phyloP scores from a whole-genome alignment of 2,888 invertebrate species.

The Leptura quadrifasciata region DNA sequence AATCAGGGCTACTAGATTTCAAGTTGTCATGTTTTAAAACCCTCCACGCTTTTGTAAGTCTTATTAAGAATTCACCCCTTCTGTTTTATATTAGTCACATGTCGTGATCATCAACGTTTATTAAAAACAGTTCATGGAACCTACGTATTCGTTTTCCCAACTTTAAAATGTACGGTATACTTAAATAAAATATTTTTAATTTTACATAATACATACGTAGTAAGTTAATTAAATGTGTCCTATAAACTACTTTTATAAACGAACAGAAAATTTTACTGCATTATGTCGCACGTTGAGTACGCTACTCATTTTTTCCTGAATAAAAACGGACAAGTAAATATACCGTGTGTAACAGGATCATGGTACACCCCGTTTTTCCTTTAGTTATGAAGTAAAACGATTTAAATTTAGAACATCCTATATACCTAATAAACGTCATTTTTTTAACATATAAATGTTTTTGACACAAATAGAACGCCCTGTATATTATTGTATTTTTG shows the following conservation, averaged over 20 bases:
- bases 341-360: too few relatives aligned
- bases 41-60: conserved; percentile 44
- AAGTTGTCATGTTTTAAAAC: conserved; percentile 49
- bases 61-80: conserved; percentile 53
- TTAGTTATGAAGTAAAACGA: too few relatives aligned
- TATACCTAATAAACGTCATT: too few relatives aligned
- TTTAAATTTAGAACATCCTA: too few relatives aligned
- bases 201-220: neutral
- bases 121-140: conserved; percentile 18
- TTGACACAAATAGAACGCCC: too few relatives aligned
- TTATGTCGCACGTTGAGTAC: neutral
- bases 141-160: neutral
- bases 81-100: conserved; percentile 49
- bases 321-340: too few relatives aligned
- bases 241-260: too few relatives aligned
- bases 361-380: too few relatives aligned
- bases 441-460: too few relatives aligned
- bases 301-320: too few relatives aligned
- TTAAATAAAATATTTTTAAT: conserved; percentile 20
- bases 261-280: neutral
- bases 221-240: neutral
- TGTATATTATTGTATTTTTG: too few relatives aligned
- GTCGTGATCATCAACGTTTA: conserved; percentile 48
- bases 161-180: neutral
- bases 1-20: conserved; percentile 35